These are phyloP conservation scores for Agrenia bidenticulata DNA, from an alignment of 2,888 invertebrate species.

Conservation along the genomic window DNA sequence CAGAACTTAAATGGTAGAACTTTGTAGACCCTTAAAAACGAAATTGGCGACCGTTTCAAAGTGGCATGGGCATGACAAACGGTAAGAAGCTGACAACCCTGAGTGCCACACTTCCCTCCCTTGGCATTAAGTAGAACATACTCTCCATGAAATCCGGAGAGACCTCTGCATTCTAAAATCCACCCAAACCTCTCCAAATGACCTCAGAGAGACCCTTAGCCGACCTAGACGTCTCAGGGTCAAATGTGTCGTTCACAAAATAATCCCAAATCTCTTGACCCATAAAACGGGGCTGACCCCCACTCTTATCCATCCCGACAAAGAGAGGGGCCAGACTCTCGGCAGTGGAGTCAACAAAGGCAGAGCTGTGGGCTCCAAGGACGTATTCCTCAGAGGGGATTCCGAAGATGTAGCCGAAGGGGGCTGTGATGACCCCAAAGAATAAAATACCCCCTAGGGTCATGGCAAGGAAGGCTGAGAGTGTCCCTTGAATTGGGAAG, in stretches of 20 bases:
- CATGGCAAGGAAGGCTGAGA: slow-evolving; percentile 31
- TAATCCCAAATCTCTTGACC: too few relatives aligned
- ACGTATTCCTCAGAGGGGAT: slow-evolving; percentile 51
- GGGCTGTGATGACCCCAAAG: slow-evolving; percentile 51
- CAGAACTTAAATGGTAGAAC: slow-evolving; percentile 33
- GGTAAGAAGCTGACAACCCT: slow-evolving; percentile 29
- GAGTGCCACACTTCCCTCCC: slow-evolving; percentile 19
- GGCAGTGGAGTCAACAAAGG: too few relatives aligned
- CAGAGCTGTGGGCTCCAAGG: slow-evolving; percentile 29
- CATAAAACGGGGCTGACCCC: too few relatives aligned
- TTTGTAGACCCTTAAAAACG: slow-evolving; percentile 29
- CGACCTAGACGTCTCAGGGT: too few relatives aligned
- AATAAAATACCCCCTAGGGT: slow-evolving; percentile 40
- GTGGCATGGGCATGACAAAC: slow-evolving; percentile 40
- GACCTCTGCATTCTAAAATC: too few relatives aligned
- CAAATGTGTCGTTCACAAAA: too few relatives aligned
- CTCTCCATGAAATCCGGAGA: slow-evolving; percentile 20
- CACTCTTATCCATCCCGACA: too few relatives aligned
- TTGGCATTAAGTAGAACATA: slow-evolving; percentile 30
- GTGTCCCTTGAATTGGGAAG: slow-evolving; percentile 35
- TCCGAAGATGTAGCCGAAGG: slow-evolving; percentile 52
- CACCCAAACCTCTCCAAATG: too few relatives aligned
- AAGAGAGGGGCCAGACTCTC: too few relatives aligned
- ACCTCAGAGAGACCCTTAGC: too few relatives aligned
- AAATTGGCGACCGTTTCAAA: slow-evolving; percentile 24